phyloP scores from a whole-genome alignment of 1,140 invertebrate species.

The Caenorhabditis briggsae region DNA sequence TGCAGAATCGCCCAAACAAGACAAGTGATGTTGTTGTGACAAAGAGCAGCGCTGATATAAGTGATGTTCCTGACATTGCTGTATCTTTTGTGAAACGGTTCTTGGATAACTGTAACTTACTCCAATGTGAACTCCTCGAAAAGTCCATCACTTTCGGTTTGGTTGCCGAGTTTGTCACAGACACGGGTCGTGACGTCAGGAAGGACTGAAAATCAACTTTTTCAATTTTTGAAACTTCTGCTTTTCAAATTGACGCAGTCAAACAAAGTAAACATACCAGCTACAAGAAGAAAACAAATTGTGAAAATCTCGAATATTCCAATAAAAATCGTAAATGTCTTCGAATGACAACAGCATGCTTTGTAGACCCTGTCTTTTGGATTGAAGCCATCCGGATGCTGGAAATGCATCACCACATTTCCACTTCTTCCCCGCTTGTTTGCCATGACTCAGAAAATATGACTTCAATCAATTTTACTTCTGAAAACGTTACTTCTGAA shows the following conservation, averaged over 20 bases:
- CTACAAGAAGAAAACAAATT: conserved; percentile 72
- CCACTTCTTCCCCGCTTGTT: background rate
- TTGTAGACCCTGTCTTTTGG: conserved; percentile 59
- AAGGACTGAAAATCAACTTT: conserved; percentile 59
- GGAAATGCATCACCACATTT: conserved; percentile 13
- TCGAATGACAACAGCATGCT: conserved; percentile 62
- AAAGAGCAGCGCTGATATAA: conserved; percentile 54
- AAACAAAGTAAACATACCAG: conserved; percentile 63
- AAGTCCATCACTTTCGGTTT: background rate
- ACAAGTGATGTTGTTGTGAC: conserved; percentile 65
- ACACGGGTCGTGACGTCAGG: conserved; percentile 62
- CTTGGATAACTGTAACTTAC: conserved; percentile 22
- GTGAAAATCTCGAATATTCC: conserved; percentile 65
- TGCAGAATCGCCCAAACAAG: conserved; percentile 63
- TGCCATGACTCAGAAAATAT: background rate
- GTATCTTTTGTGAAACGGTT: background rate
- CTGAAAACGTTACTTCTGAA: too few species aligned
- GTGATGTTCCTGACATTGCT: conserved; percentile 49
- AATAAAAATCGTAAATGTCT: conserved; percentile 64
- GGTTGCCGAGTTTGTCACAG: conserved; percentile 27
- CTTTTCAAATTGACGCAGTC: too few species aligned
- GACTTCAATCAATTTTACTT: too few species aligned
- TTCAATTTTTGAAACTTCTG: too few species aligned
- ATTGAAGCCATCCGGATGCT: conserved; percentile 59
- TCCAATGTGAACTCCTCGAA: background rate